Base-by-base conservation (phyloP, 2,113 vertebrate species). In the Buteo buteo region DNA sequence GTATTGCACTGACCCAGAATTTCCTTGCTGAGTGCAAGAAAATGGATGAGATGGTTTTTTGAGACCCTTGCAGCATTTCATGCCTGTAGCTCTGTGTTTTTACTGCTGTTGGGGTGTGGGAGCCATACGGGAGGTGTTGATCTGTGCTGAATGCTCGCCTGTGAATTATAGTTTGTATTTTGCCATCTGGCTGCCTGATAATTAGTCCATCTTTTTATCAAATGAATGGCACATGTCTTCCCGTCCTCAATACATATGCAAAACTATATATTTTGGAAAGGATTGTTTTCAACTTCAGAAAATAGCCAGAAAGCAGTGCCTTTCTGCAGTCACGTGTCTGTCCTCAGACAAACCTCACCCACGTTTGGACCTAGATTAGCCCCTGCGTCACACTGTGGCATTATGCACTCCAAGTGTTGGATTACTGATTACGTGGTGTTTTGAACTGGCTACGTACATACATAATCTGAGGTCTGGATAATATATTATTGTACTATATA, bases 131-230 rank as follows among this genome's bases (percentile, higher is more conserved):
- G 89, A 95, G 94, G 84, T 93, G 93, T 93, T 93, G 87, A 92
- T 94, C 87, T 96, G 47, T 88, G 94, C 82, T 95, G 87, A 96
- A 94, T 71, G 85, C 81, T 93, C 3, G 72, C 90, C 82, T 96
- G 71, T 89, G 92, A 96, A 95, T 96, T 97, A 88, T 74, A 71
- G 69, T 93, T 65, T 93, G 69, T 80, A 57, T 94, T 95, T 96
- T 96, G 66, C 94, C 97, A 97, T 96, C 94, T 94, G 95, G 80
- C 34, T 83, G 58, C 90, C 78, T 94, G 78, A 93, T 96, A 95
- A 97, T 96, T 94, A 95, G 85, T 93, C 73, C 91, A 86, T 93
- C 74, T 92, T 94, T 83, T 83, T 62, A 77, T 86, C 81, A 82
- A 91, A 90, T 88, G 81, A 93, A 93, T 87, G 77, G 54, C 83